Evolutionary conservation across 2,888 invertebrate species (phyloP).

Genomic region (Thymelicus lineola): DNA sequence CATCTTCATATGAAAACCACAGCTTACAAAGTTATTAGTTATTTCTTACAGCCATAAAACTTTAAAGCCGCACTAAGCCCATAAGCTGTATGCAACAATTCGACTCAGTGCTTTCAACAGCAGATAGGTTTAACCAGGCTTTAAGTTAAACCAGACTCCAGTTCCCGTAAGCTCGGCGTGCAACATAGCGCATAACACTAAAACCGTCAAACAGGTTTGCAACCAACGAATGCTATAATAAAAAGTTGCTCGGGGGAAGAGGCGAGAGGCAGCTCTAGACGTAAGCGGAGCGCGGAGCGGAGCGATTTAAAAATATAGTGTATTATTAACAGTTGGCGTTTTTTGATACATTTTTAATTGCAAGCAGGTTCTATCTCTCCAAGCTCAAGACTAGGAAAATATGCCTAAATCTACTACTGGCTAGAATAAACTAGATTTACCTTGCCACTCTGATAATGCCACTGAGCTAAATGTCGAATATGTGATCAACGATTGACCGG

Average conservation of each 20-base stretch:
- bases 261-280: slow-evolving; percentile 39
- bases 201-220: slow-evolving; percentile 75
- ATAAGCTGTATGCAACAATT: background rate
- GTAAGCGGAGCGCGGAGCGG: slow-evolving; percentile 50
- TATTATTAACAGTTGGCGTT: background rate
- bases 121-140: slow-evolving; percentile 10
- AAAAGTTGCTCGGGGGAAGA: slow-evolving; percentile 71
- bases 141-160: slow-evolving; percentile 42
- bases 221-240: slow-evolving; percentile 71
- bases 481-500: too few relatives aligned
- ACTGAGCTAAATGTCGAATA: too few relatives aligned
- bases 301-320: slow-evolving; percentile 10
- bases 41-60: background rate
- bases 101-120: background rate
- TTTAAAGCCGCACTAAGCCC: background rate
- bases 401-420: too few relatives aligned
- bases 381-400: too few relatives aligned
- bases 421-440: too few relatives aligned
- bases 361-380: too few relatives aligned
- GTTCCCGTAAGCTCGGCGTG: slow-evolving; percentile 63
- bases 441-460: too few relatives aligned
- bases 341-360: background rate
- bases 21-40: background rate
- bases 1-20: background rate
- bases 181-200: slow-evolving; percentile 68